Evolutionary conservation across 2,888 invertebrate species (phyloP), one percentile per base, ranked within the genome.

Genomic region (Thera britannica): DNA sequence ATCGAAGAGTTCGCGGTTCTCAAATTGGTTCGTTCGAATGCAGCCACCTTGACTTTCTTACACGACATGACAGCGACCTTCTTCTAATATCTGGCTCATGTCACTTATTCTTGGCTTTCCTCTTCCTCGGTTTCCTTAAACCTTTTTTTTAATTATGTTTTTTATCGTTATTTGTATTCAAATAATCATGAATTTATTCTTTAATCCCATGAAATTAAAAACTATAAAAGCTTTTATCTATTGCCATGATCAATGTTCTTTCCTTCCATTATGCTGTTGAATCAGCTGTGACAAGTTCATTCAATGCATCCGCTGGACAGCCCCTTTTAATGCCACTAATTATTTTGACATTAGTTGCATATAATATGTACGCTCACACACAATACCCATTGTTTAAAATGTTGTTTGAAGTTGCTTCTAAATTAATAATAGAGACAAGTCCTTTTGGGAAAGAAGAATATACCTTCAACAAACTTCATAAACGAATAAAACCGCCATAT

Each of bases 271-370:
- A 83, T 71, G 68, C 56, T 84, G 89, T 90, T 86, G 86, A 85
- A 86, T 87, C 90, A 90, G 84, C 83, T 86, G 89, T 83, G 72
- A 80, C 80, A 74, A 73, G 74, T 76, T 80, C 82, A 84, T 83
- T 84, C 60, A 68, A 79, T 78, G 66, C 57, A 57, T 67, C 63
- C 66, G 66, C 41, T 66, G 57, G n/a, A 51, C 34, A 61, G 35
- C 46, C 49, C 55, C 34, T 57, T 66, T 58, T 56, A 60, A 51
- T 48, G 12, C 23, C 34, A 63, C 54, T 63, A 58, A 67, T 63
- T 62, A 66, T 59, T 62, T 48, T 35, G 41, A 65, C 12, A 69
- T 65, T 75, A 62, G 55, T 36, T 12, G n/a, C 55, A 55, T 55
- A 36, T n/a, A n/a, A n/a, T n/a, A n/a, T n/a, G n/a, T n/a, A 46